These are phyloP conservation scores for Capreolus pygargus DNA, from an alignment of 2,113 vertebrate species.

Conservation along the genomic window DNA sequence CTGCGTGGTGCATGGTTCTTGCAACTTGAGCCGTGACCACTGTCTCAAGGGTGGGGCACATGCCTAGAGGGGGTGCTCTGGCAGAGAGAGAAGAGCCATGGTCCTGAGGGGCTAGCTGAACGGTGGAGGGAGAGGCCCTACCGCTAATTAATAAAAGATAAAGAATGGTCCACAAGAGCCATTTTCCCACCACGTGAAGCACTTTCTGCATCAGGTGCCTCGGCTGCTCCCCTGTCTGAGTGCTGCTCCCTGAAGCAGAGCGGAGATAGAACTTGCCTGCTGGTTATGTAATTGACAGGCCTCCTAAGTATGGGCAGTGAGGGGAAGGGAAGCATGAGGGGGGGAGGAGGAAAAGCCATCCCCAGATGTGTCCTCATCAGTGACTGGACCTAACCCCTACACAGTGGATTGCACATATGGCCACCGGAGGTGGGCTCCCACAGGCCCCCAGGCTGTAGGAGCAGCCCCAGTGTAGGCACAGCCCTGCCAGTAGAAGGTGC, in stretches of 20 bases:
- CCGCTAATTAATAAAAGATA: background rate
- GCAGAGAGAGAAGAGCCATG: background rate
- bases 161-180: background rate
- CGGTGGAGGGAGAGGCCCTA: background rate
- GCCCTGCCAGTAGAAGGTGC: background rate
- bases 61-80: background rate
- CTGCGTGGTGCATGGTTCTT: background rate
- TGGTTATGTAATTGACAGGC: background rate
- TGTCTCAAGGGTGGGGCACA: background rate
- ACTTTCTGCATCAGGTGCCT: background rate
- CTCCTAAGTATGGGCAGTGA: background rate
- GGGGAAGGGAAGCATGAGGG: accelerated
- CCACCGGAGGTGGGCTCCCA: background rate
- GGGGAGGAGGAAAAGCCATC: background rate
- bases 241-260: background rate
- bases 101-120: background rate
- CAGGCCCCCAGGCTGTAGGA: background rate
- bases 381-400: too few species aligned
- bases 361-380: background rate
- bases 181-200: background rate
- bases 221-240: background rate
- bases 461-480: background rate
- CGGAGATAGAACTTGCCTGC: background rate
- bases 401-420: background rate
- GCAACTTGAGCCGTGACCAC: background rate